Base-by-base conservation (phyloP, 2,888 invertebrate genomes). In the Autographa gamma region DNA sequence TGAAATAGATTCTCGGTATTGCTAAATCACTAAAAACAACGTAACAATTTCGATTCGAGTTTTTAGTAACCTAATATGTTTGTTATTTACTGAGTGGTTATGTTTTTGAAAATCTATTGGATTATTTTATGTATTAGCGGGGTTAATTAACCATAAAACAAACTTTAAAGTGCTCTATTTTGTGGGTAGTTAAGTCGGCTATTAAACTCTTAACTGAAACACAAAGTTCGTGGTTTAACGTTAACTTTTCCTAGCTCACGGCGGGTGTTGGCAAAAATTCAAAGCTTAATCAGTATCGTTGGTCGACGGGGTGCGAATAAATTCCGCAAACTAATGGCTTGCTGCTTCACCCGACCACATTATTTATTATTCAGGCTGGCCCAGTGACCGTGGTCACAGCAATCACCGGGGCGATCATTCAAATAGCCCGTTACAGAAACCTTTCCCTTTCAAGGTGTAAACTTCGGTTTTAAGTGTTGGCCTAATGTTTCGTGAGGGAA, bases 291-390 rank as follows among this genome's bases (percentile, higher is more conserved):
- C 72, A 64, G 72, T 69, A 68, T 62, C 63, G 73, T 69, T 52
- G 34, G 61, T 19, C 32, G 66, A 14, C 59, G 34, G 69, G 66
- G 73, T 74, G 70, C 61, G 62, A 72, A 76, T 80, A 79, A 80
- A 82, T 74, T 69, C 76, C 52, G 61, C 9, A 41, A 76, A 81
- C 70, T 84, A 83, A 81, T 81, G 76, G 71, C 61, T 61, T 67
- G 64, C 67, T 65, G 66, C 72, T 74, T 62, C 64, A 58, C 65
- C 60, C 52, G 34, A 67, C 74, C 83, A 65, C 72, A 60, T 67
- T 74, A 78, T 82, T 81, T 84, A 82, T 78, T 84, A 84, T 83
- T 83, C 80, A 80, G 71, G 58, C 38, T 68, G 66, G 73, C 66
- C 63, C 38, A 62, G 74, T 77, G 83, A 65, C 77, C 73, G 77